Base-by-base conservation (phyloP, 2,113 vertebrate genomes). In the Puffinus mauretanicus region DNA sequence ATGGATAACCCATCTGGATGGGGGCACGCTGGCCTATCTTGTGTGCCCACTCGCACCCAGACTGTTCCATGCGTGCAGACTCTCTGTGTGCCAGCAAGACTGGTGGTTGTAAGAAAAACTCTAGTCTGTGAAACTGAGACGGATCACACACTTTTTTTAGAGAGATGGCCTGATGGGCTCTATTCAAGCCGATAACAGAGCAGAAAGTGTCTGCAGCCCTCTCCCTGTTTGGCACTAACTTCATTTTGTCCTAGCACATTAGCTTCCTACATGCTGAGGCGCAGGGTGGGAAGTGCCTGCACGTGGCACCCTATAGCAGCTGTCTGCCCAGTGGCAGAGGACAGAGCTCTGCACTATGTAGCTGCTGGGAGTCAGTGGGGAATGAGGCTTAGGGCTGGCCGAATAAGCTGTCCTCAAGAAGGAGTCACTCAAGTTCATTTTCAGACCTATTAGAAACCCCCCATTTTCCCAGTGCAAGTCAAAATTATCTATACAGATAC, bases 11-110 rank as follows among this genome's bases (percentile, higher is more conserved):
- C 62, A 29, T 38, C 20, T 27, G 42, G 30, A 71, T 25, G 46
- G 16, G 54, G 29, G 5, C n/a, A 82, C 3, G 0, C 7, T 60
- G 2, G 6, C 26, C 19, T 22, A 1, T 6, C 34, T 73, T 3
- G 0, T 19, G 34, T 40, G 57, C 14, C 34, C 24, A 27, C 27
- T 71, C 5, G 2, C 11, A 82, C 11, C 18, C 2, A 2, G 36
- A 40, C 27, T 40, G 14, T 71, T 83, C 64, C 55, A 34, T 18
- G 14, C 30, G 34, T 4, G 2, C 49, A 58, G 60, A 12, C 15
- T 44, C 32, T 66, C 42, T 47, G 40, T 1, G 1, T 51, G 61
- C 46, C 38, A 82, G 29, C 29, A 47, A 71, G 52, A 67, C 16
- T 54, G 36, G 8, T 8, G 7, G 44, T 14, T 72, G 6, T 61